Percentiles rank a stretch among this genome's conserved stretches.
phyloP scores from a whole-genome alignment of 2,888 invertebrate species.

The Heliconius aoede region DNA sequence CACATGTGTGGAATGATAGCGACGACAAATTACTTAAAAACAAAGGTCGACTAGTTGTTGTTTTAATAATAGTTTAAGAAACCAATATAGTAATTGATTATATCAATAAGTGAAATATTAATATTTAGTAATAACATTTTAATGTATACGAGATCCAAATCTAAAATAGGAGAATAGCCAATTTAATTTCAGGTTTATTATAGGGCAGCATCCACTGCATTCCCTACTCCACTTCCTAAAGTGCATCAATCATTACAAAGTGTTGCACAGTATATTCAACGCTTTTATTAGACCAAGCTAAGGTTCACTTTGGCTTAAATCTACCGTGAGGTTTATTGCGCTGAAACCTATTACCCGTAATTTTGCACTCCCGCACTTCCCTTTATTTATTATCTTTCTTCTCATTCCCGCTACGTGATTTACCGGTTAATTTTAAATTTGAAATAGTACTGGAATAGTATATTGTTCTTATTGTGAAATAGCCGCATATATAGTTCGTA shows the following conservation, averaged over 20 bases:
- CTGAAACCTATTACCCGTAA: constrained; percentile 48
- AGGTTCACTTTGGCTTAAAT: constrained; percentile 24
- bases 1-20: constrained; percentile 33
- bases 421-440: constrained; percentile 58
- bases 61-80: not conserved
- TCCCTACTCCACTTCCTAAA: constrained; percentile 8
- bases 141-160: not conserved
- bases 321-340: constrained; percentile 29
- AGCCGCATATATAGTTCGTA: not conserved
- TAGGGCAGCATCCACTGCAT: constrained; percentile 7
- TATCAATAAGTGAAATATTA: not conserved
- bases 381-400: constrained; percentile 52
- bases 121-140: constrained; percentile 5
- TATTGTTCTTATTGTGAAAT: not conserved
- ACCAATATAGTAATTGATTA: not conserved
- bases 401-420: constrained; percentile 58
- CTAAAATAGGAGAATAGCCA: not conserved
- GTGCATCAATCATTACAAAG: constrained; percentile 19
- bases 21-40: constrained; percentile 37
- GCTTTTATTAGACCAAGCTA: constrained; percentile 16
- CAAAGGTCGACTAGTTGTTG: not conserved
- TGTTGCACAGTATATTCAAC: not conserved
- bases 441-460: constrained; percentile 33
- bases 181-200: constrained; percentile 7
- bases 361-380: constrained; percentile 45